A percentile compares a stretch with the other conserved stretches of the same genome.
Conservation (phyloP, 2,888 invertebrate species). For the Callyntrura guangdongensis region DNA sequence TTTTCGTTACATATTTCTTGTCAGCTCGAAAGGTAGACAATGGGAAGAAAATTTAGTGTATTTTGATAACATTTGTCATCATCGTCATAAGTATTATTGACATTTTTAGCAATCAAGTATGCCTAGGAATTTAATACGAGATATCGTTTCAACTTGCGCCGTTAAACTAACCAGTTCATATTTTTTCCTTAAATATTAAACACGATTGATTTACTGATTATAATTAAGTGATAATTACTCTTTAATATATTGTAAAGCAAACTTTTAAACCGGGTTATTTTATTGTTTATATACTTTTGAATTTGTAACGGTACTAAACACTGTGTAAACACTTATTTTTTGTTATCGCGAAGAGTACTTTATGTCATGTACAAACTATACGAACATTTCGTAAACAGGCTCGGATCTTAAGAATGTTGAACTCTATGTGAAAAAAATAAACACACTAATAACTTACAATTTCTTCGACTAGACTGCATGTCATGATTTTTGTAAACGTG, state of each 20-base stretch:
- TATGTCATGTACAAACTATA: background rate
- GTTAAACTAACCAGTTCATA: background rate
- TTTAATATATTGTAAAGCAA: background rate
- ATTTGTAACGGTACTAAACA: slow-evolving; percentile 1
- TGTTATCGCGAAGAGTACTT: background rate
- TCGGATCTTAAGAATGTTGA: background rate
- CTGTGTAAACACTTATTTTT: too few relatives aligned
- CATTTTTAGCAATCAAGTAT: slow-evolving; percentile 45
- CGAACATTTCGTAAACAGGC: background rate
- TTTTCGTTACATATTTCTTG: background rate
- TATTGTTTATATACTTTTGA: too few relatives aligned
- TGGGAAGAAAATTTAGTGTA: background rate
- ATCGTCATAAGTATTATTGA: background rate
- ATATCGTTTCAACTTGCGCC: slow-evolving; percentile 2
- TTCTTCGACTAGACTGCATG: too few relatives aligned
- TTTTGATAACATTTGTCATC: background rate
- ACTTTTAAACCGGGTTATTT: too few relatives aligned
- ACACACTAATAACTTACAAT: too few relatives aligned
- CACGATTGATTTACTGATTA: background rate
- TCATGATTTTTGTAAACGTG: background rate
- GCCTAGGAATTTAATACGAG: background rate
- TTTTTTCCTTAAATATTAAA: background rate
- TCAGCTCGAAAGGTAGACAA: slow-evolving; percentile 21
- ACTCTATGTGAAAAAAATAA: too few relatives aligned
- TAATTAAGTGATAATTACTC: background rate